Conservation (phyloP, 2,797 vertebrate genomes). For the Lepus townsendii region DNA sequence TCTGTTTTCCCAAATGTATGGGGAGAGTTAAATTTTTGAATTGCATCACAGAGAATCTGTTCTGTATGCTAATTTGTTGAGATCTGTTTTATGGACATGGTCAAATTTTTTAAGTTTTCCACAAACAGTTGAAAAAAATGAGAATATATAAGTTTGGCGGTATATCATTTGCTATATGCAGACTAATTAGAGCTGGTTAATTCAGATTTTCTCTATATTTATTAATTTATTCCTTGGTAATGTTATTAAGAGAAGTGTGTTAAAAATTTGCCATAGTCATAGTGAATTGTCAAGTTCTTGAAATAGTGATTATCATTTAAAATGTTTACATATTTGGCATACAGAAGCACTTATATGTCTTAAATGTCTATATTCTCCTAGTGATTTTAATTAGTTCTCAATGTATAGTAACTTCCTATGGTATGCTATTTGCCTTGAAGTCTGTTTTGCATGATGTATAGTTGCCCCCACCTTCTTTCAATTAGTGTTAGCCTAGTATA, state of each 20-base stretch:
- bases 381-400: not conserved
- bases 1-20: slow-evolving; percentile 39
- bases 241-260: slow-evolving; percentile 15
- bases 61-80: slow-evolving; percentile 7
- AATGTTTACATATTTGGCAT: not conserved
- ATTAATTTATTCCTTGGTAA: not conserved
- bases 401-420: not conserved
- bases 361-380: slow-evolving; percentile 28
- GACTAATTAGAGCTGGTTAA: not conserved
- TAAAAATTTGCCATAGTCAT: not conserved
- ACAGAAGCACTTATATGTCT: not conserved
- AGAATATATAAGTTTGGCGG: not conserved
- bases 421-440: slow-evolving; percentile 7
- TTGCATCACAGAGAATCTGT: slow-evolving; percentile 31
- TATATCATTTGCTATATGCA: not conserved
- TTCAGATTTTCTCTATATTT: slow-evolving; percentile 1
- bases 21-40: not conserved
- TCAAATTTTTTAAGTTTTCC: slow-evolving; percentile 10
- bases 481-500: not conserved
- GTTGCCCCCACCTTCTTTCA: not conserved
- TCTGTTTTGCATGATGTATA: slow-evolving; percentile 41
- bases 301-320: not conserved
- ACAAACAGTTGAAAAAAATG: slow-evolving; percentile 14
- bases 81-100: slow-evolving; percentile 13
- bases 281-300: not conserved